These are phyloP conservation scores for Rissa tridactyla DNA, from an alignment of 2,113 vertebrate species.

Conservation along the genomic window DNA sequence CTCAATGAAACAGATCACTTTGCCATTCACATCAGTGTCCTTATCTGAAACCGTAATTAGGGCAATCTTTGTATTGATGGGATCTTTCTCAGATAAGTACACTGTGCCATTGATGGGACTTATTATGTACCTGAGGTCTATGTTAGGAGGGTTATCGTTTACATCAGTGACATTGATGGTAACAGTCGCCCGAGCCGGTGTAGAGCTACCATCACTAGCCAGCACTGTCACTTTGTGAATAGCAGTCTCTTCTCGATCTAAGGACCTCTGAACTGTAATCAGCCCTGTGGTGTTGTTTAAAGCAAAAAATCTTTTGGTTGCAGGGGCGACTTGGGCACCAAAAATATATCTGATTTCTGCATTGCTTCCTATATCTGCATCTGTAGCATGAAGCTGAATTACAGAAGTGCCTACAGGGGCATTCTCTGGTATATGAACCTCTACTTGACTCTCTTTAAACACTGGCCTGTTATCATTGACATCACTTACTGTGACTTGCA, in stretches of 20 bases:
- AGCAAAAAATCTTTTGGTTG: slow-evolving; percentile 95
- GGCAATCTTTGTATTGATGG: slow-evolving; percentile 97
- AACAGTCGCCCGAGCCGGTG: slow-evolving; percentile 90
- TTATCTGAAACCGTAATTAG: slow-evolving; percentile 98
- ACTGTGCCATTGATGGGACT: slow-evolving; percentile 98
- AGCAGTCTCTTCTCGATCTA: slow-evolving; percentile 96
- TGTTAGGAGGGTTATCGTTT: slow-evolving; percentile 98
- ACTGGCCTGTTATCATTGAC: slow-evolving; percentile 97
- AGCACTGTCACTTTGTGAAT: slow-evolving; percentile 96
- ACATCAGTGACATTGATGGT: slow-evolving; percentile 98
- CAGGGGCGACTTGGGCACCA: slow-evolving; percentile 91
- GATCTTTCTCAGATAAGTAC: slow-evolving; percentile 98
- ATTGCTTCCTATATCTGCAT: slow-evolving; percentile 95
- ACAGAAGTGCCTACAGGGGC: slow-evolving; percentile 94
- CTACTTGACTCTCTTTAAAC: slow-evolving; percentile 95
- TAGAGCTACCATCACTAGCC: slow-evolving; percentile 97
- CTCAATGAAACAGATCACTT: slow-evolving; percentile 99
- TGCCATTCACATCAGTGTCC: slow-evolving; percentile 98
- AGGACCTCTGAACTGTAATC: slow-evolving; percentile 92
- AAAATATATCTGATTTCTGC: slow-evolving; percentile 97
- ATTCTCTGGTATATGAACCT: slow-evolving; percentile 95
- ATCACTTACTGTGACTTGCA: slow-evolving; percentile 97
- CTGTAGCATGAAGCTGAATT: slow-evolving; percentile 93
- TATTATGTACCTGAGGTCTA: slow-evolving; percentile 98
- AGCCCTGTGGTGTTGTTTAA: slow-evolving; percentile 94